Base-by-base conservation (phyloP, 2,888 invertebrate species). In the Reticulitermes lucifugus region DNA sequence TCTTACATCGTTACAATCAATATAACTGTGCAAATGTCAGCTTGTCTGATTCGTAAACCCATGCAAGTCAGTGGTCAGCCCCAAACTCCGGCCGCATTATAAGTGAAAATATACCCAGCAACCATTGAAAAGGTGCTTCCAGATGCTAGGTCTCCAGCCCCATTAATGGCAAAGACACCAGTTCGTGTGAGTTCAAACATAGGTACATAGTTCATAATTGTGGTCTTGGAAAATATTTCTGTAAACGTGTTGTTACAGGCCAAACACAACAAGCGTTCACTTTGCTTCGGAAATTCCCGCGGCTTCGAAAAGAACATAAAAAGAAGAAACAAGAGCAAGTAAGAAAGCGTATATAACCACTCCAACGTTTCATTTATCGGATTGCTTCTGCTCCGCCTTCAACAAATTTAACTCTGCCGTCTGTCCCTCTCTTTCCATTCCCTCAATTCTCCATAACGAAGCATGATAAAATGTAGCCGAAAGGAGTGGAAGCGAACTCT, bases 291-390 rank as follows among this genome's bases (percentile, higher is more conserved):
- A 25, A 65, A 12, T 25, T 25, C 6, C 65, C 25, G 25, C 12
- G n/a, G 25, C 65, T 25, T 25, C 10, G 12, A n/a, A 65, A n/a
- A 25, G 65, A 65, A n/a, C 65, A n/a, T 9, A 65, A 21, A 21
- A 60, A 60, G 6, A 60, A 60, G 21, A 65, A 65, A 65, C 25
- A 65, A 14, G 25, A 65, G 9, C 65, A 65, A n/a, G 25, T 65
- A 65, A 65, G 65, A 65, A 65, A 65, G 14, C 25, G n/a, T 4
- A 65, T n/a, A 65, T 65, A 65, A 65, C n/a, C 65, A 65, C 79
- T 79, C 60, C 75, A 84, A n/a, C 84, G 70, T 84, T 84, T 79
- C 84, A 84, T 84, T 79, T 79, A 84, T 84, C 79, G 79, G 84
- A 84, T 84, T 84, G 84, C 84, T 84, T 75, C 84, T 29, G n/a